phyloP scores from a whole-genome alignment of 2,797 vertebrate genomes.

The Acanthurus lineatus region DNA sequence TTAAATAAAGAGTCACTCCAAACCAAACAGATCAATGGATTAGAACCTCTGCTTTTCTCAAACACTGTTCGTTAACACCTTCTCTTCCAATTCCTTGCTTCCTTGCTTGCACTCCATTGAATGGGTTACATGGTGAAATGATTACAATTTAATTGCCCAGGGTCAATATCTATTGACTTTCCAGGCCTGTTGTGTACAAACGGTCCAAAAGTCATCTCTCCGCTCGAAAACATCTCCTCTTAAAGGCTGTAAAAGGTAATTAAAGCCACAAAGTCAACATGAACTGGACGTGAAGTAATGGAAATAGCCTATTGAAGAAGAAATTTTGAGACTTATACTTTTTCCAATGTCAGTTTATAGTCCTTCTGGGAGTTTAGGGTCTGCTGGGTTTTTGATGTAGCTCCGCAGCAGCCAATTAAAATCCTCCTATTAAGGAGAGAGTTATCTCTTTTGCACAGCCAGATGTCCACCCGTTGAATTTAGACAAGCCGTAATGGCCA shows the following conservation, averaged over 20 bases:
- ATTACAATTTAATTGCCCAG: constrained; percentile 79
- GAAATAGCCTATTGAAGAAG: constrained; percentile 55
- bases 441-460: constrained; percentile 76
- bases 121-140: constrained; percentile 78
- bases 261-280: constrained; percentile 66
- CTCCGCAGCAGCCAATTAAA: constrained; percentile 80
- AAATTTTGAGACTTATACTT: constrained; percentile 44
- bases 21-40: constrained; percentile 78
- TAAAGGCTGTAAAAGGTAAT: constrained; percentile 68
- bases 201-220: constrained; percentile 59
- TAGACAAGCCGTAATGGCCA: constrained; percentile 72
- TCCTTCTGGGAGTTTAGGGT: constrained; percentile 74
- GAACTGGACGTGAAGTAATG: constrained; percentile 67
- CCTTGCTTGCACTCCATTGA: constrained; percentile 63
- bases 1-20: constrained; percentile 77
- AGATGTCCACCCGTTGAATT: constrained; percentile 82
- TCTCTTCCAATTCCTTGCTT: constrained; percentile 52
- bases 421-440: constrained; percentile 74
- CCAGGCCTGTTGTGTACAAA: constrained; percentile 56
- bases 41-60: constrained; percentile 63
- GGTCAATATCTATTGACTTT: constrained; percentile 80
- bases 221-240: constrained; percentile 55
- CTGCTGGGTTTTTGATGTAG: constrained; percentile 80
- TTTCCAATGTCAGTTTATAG: constrained; percentile 65
- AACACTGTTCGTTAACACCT: constrained; percentile 58